A percentile compares a stretch with the other conserved stretches of the same genome.
Evolutionary conservation across 1,140 invertebrate species (phyloP).

Genomic region (Lutraria rhynchaena): DNA sequence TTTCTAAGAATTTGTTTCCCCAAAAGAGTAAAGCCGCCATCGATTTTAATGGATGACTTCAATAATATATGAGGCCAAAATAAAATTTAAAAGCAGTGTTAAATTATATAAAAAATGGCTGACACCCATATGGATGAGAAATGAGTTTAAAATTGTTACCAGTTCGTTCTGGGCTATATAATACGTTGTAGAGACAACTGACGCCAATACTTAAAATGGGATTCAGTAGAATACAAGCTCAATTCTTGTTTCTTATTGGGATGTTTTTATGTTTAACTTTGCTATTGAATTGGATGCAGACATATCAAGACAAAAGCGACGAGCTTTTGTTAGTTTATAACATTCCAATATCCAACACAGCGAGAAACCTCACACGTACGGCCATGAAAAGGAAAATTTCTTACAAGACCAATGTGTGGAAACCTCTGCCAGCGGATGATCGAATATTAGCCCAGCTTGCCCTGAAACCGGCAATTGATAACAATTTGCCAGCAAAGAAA

Average conservation of each 20-base stretch:
- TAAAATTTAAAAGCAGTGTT: slow-evolving; percentile 10
- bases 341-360: background rate
- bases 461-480: slow-evolving; percentile 42
- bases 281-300: slow-evolving; percentile 20
- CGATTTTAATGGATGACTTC: background rate
- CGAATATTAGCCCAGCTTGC: slow-evolving; percentile 28
- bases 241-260: slow-evolving; percentile 46
- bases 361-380: background rate
- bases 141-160: background rate
- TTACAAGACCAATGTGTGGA: slow-evolving; percentile 5
- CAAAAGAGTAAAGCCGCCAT: background rate
- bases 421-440: slow-evolving; percentile 13
- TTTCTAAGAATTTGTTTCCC: background rate
- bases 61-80: slow-evolving; percentile 22
- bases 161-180: too few relatives aligned
- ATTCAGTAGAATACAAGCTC: slow-evolving; percentile 14
- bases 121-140: background rate
- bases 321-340: background rate
- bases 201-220: slow-evolving; percentile 7
- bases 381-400: background rate
- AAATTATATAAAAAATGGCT: background rate
- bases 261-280: slow-evolving; percentile 36
- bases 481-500: slow-evolving; percentile 15
- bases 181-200: background rate
- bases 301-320: background rate